Conservation (phyloP, 1,140 invertebrate genomes). For the Spodoptera litura region DNA sequence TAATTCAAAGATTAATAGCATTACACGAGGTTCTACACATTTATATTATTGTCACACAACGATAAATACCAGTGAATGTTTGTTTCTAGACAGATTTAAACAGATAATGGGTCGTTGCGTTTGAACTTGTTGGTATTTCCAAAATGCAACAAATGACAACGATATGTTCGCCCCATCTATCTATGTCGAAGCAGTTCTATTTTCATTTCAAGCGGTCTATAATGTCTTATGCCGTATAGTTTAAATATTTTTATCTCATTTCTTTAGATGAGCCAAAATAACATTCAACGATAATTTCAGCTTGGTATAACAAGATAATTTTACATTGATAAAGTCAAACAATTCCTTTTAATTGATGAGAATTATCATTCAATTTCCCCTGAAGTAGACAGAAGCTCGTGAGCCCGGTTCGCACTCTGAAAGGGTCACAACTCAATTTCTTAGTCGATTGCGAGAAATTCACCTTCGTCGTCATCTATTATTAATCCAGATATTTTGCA, state of each 20-base stretch:
- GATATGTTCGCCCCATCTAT: constrained; percentile 51
- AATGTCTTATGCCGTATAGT: constrained; percentile 26
- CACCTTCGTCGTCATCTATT: constrained; percentile 71
- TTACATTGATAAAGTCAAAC: constrained; percentile 24
- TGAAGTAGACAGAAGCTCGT: constrained; percentile 54
- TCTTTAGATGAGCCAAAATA: background rate
- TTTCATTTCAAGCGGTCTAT: constrained; percentile 49
- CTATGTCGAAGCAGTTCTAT: constrained; percentile 52
- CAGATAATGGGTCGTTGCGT: constrained; percentile 29
- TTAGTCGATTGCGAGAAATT: constrained; percentile 64
- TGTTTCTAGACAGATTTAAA: constrained; percentile 20
- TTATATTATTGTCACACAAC: background rate
- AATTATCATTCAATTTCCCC: constrained; percentile 60
- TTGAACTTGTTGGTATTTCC: constrained; percentile 46
- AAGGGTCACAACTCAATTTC: constrained; percentile 63
- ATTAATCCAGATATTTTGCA: constrained; percentile 74
- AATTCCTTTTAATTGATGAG: constrained; percentile 38
- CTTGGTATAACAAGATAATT: constrained; percentile 21
- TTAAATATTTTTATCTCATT: constrained; percentile 33
- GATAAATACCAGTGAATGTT: constrained; percentile 6
- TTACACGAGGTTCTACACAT: background rate
- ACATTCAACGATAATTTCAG: constrained; percentile 30
- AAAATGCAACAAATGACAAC: constrained; percentile 58
- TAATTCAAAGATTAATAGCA: constrained; percentile 19
- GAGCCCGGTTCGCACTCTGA: constrained; percentile 58